These are phyloP conservation scores for Percopsis transmontana DNA, from an alignment of 2,113 vertebrate species.

Conservation along the genomic window DNA sequence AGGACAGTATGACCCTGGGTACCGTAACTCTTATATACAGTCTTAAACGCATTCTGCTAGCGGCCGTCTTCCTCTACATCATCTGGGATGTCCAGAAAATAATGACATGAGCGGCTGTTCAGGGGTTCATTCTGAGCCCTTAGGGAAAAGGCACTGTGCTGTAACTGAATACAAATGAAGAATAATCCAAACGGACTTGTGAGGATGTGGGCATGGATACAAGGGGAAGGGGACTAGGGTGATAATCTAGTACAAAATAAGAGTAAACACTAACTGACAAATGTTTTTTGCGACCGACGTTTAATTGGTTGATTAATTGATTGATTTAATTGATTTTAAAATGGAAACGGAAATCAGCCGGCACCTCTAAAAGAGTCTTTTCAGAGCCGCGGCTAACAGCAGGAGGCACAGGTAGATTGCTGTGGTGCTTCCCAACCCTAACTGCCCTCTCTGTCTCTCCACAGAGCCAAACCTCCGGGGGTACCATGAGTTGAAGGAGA, in stretches of 20 bases:
- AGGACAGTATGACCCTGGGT: conserved; percentile 81
- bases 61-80: conserved; percentile 73
- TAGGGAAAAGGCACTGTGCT: background rate
- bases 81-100: conserved; percentile 82
- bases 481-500: conserved; percentile 86
- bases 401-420: conserved; percentile 42
- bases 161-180: background rate
- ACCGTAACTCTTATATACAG: conserved; percentile 77
- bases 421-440: conserved; percentile 70
- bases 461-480: conserved; percentile 83
- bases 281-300: background rate
- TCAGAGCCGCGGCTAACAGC: conserved; percentile 18
- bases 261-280: background rate
- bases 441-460: conserved; percentile 80
- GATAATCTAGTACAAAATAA: too few relatives aligned
- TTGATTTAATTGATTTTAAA: conserved; percentile 10
- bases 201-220: too few relatives aligned
- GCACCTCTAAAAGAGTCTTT: conserved; percentile 63
- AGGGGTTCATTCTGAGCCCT: background rate
- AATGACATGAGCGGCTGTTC: conserved; percentile 64
- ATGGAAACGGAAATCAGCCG: conserved; percentile 11
- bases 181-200: too few relatives aligned
- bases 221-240: too few relatives aligned
- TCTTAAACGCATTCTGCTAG: conserved; percentile 75
- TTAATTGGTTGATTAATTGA: background rate